Evolutionary conservation across 2,888 invertebrate species (phyloP).

Genomic region (Sthenelais limicola): DNA sequence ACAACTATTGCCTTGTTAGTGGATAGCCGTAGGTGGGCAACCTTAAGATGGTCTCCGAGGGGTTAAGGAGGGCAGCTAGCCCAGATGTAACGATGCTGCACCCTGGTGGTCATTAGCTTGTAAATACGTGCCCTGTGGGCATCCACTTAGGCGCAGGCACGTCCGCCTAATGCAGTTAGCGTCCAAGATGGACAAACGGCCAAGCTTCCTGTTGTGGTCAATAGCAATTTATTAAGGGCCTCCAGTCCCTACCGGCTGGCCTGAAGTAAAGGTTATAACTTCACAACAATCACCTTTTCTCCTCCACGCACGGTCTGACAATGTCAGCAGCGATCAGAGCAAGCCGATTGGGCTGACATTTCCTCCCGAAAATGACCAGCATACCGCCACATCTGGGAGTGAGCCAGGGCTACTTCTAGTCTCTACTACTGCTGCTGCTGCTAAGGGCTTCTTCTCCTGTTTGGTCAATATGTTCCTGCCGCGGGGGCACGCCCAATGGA

Average conservation of each 20-base stretch:
- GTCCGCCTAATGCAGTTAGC: slow-evolving; percentile 38
- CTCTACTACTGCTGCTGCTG: too few species aligned
- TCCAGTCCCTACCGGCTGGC: background rate
- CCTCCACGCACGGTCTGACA: slow-evolving; percentile 1
- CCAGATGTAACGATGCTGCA: slow-evolving; percentile 20
- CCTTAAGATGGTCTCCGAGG: background rate
- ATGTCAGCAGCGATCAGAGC: slow-evolving; percentile 11
- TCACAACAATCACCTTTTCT: slow-evolving; percentile 1
- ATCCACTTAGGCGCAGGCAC: slow-evolving; percentile 25
- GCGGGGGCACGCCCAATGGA: background rate
- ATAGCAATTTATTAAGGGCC: slow-evolving; percentile 37
- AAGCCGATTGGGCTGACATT: slow-evolving; percentile 17
- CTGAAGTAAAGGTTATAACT: background rate
- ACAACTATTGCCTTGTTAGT: slow-evolving; percentile 19
- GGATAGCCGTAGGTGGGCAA: slow-evolving; percentile 24
- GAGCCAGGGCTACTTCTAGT: too few species aligned
- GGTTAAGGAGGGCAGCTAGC: slow-evolving; percentile 13
- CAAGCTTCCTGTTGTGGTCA: slow-evolving; percentile 34
- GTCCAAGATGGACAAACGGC: slow-evolving; percentile 33
- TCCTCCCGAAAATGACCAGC: slow-evolving; percentile 31
- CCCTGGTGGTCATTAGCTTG: slow-evolving; percentile 30
- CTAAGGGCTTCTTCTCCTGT: too few species aligned
- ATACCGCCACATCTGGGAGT: too few species aligned
- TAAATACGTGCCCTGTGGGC: slow-evolving; percentile 6
- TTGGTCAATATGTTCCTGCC: slow-evolving; percentile 13